Evolutionary conservation across 2,888 invertebrate species (phyloP).

Genomic region (Acrocyrtus sp.): DNA sequence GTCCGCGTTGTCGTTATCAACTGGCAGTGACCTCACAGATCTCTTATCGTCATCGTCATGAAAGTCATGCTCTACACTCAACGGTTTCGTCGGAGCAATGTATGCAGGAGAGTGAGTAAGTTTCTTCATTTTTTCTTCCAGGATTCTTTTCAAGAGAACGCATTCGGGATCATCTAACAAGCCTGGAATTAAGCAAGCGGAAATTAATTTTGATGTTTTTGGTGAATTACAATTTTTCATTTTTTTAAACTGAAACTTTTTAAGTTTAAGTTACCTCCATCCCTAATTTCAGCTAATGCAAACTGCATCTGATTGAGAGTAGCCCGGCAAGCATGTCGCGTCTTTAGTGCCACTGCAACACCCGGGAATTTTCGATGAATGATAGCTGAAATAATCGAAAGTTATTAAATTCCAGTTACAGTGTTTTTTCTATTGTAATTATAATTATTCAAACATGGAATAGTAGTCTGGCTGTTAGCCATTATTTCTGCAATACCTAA

Average conservation of each 20-base stretch:
- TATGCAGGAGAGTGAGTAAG: conserved; percentile 65
- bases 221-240: background rate
- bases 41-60: background rate
- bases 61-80: background rate
- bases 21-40: no score
- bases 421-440: background rate
- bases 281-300: conserved; percentile 70
- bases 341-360: conserved; percentile 75
- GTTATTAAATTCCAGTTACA: background rate
- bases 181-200: conserved; percentile 65
- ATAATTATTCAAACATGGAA: background rate
- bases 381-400: no score
- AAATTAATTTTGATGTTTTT: background rate
- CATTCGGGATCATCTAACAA: conserved; percentile 73
- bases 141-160: conserved; percentile 69
- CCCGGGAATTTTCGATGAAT: conserved; percentile 72
- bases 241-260: background rate
- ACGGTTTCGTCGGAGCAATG: conserved; percentile 64
- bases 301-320: conserved; percentile 72
- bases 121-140: conserved; percentile 71
- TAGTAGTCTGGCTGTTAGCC: no score
- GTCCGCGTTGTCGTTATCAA: no score
- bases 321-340: conserved; percentile 73
- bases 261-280: conserved; percentile 66
- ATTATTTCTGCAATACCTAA: conserved; percentile 65